Conservation (phyloP, 2,797 vertebrate species). For the Valencia hispanica region DNA sequence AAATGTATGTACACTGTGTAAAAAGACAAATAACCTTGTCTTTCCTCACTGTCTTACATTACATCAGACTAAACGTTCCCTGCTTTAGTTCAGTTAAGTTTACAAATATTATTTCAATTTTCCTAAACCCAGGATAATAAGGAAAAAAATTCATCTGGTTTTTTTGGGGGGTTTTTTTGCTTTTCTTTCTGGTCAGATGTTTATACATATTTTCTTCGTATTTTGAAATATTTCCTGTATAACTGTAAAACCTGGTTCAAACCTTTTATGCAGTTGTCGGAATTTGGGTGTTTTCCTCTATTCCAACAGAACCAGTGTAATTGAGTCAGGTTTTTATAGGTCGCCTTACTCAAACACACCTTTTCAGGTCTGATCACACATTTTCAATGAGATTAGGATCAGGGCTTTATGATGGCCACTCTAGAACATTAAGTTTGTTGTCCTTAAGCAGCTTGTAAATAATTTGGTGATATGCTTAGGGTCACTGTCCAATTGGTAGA, state of each 20-base stretch:
- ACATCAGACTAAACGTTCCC: not conserved
- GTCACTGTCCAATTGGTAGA: not conserved
- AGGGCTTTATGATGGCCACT: not conserved
- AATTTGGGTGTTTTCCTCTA: not conserved
- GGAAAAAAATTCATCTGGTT: not conserved
- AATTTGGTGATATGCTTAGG: not conserved
- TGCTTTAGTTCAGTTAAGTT: not conserved
- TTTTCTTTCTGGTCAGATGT: not conserved
- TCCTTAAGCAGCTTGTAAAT: not conserved
- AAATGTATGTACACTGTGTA: not conserved
- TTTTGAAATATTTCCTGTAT: not conserved
- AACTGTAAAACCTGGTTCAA: not conserved
- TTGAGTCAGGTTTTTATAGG: not conserved
- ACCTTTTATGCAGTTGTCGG: not conserved
- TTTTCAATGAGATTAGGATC: not conserved
- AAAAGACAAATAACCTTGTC: not conserved
- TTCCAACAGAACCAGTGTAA: not conserved
- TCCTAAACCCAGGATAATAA: not conserved
- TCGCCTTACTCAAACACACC: not conserved
- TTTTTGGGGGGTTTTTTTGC: not conserved
- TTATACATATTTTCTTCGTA: not conserved
- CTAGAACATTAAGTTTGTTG: not conserved
- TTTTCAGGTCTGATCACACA: not conserved
- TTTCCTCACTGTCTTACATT: not conserved
- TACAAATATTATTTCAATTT: not conserved